These are phyloP conservation scores for Hemibagrus guttatus DNA, from an alignment of 2,797 vertebrate species.

Conservation along the genomic window DNA sequence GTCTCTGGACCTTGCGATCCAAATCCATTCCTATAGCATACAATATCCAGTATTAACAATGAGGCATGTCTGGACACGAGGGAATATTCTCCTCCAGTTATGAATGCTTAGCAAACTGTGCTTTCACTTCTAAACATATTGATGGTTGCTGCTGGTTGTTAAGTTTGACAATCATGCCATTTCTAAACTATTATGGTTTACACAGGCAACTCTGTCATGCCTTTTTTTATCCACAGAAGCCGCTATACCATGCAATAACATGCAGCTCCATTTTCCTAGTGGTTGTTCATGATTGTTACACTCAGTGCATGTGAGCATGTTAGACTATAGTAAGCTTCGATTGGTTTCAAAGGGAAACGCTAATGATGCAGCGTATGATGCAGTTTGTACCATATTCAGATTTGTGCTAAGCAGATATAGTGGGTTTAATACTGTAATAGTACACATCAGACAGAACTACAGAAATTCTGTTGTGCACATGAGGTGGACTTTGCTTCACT, in stretches of 20 bases:
- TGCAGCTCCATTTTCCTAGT: slow-evolving; percentile 2
- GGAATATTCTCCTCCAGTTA: neutral
- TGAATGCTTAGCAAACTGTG: neutral
- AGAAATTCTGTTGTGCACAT: neutral
- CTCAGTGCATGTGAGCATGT: neutral
- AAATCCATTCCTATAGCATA: neutral
- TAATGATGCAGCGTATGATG: neutral
- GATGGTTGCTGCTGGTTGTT: neutral
- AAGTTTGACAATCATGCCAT: neutral
- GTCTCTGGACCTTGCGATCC: neutral
- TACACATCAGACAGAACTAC: neutral
- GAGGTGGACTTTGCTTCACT: neutral
- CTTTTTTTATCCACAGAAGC: neutral
- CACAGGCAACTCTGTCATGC: neutral
- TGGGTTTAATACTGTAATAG: neutral
- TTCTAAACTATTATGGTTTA: neutral
- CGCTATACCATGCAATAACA: neutral
- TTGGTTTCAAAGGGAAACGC: neutral
- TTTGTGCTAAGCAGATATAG: neutral
- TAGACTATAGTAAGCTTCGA: neutral
- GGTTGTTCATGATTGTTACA: neutral
- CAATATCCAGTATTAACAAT: neutral
- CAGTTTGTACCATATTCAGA: neutral
- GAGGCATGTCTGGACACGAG: neutral
- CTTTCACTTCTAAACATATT: neutral